Evolutionary conservation across 2,888 invertebrate species (phyloP), one percentile per base, ranked within the genome.

Genomic region (Orchesella flavescens): DNA sequence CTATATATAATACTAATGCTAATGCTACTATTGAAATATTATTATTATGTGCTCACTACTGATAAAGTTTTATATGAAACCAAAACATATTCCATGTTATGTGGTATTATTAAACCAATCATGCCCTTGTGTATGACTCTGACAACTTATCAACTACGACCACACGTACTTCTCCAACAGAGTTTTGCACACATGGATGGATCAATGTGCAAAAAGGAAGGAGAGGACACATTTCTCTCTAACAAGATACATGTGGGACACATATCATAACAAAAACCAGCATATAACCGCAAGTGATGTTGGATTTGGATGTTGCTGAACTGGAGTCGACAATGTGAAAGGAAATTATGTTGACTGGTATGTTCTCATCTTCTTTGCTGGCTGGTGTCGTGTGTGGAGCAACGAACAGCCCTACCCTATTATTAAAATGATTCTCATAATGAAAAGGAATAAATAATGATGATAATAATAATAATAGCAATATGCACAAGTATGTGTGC

Each of bases 91-190:
- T 24, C 12, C 15, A 13, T 63, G 13, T 23, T 24, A 23, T 63
- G 15, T 24, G 63, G 15, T 23, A 63, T 68, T 68, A 68, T 68
- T 68, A 46, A 68, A 68, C 49, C 68, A 68, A 68, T 68, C n/a
- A 13, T 46, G 5, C 68, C 68, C 68, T 46, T 68, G 68, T 68
- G 68, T 21, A 68, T 68, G 63, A 13, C 63, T 63, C 43, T 63
- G 57, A 57, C 63, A 34, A 34, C 63, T 63, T 34, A 34, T 63
- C 63, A 63, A 63, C 63, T 34, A 12, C 63, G 17, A n/a, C 10
- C 57, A 57, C 57, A 57, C 57, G 19, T 57, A 19, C 57, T 34
- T 34, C n/a, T 10, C 10, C 57, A 57, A 57, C 57, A 53, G 34
- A 34, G 34, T 34, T 34, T 34, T 34, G 34, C 34, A 34, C 34